Percentiles rank a stretch among this genome's conserved stretches.
These are phyloP conservation scores for Mimachlamys varia DNA, from an alignment of 2,888 invertebrate species.

Conservation along the genomic window DNA sequence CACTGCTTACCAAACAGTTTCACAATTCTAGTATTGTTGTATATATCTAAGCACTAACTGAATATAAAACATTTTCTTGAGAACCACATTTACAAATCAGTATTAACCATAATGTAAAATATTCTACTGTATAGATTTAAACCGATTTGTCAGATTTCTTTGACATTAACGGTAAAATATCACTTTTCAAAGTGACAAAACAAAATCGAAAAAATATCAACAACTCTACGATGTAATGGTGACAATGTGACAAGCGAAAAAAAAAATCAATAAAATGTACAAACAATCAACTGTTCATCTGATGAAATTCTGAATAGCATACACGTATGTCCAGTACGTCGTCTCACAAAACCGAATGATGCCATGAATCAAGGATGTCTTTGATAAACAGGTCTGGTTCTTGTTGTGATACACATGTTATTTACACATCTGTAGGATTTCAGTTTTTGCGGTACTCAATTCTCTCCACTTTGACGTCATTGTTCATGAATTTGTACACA, in stretches of 20 bases:
- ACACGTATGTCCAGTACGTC: background rate
- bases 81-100: background rate
- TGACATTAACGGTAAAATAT: background rate
- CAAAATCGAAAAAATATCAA: background rate
- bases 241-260: background rate
- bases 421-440: background rate
- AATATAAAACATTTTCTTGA: too few relatives aligned
- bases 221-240: background rate
- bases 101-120: too few relatives aligned
- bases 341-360: background rate
- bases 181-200: background rate
- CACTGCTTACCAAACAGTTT: too few relatives aligned
- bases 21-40: too few relatives aligned
- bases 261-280: background rate
- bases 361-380: background rate
- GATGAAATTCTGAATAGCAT: background rate
- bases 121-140: background rate
- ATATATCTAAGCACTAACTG: too few relatives aligned
- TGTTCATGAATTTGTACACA: constrained; percentile 97
- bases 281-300: background rate
- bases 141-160: background rate
- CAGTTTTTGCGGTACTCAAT: constrained; percentile 89
- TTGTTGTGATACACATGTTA: background rate
- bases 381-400: too few relatives aligned
- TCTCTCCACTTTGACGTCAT: constrained; percentile 99